These are phyloP conservation scores for Apodemia hepburni DNA, from an alignment of 2,888 invertebrate species.

Conservation along the genomic window DNA sequence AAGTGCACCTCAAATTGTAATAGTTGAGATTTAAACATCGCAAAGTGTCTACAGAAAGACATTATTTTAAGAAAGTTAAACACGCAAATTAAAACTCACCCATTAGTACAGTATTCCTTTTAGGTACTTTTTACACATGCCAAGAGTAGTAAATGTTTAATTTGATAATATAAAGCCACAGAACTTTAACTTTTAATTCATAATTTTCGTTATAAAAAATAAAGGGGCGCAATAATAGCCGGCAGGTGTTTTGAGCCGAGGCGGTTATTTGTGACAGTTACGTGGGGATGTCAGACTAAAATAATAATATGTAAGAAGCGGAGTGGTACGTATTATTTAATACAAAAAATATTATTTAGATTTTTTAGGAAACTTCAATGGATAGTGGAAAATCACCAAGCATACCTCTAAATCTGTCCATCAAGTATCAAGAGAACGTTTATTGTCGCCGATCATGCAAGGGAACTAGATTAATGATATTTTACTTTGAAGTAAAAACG, in stretches of 20 bases:
- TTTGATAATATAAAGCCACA: not conserved
- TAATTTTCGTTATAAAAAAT: not conserved
- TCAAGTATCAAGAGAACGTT: too few species aligned
- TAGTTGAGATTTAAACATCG: too few species aligned
- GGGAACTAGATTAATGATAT: too few species aligned
- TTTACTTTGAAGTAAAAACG: too few species aligned
- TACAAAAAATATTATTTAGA: too few species aligned
- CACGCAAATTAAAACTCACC: not conserved
- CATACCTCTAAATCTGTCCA: too few species aligned
- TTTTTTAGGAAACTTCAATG: too few species aligned
- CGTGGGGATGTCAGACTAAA: constrained; percentile 31
- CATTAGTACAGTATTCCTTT: not conserved
- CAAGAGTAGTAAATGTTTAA: not conserved
- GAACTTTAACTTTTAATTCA: not conserved
- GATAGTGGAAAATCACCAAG: too few species aligned
- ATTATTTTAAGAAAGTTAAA: not conserved
- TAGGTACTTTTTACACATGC: not conserved
- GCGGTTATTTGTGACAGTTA: constrained; percentile 13
- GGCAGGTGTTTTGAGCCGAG: constrained; percentile 5
- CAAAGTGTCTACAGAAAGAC: not conserved
- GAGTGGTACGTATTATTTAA: too few species aligned
- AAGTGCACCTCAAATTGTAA: too few species aligned
- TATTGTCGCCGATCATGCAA: too few species aligned
- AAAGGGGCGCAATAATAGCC: not conserved
- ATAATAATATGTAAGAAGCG: constrained; percentile 45